Evolutionary conservation across 2,113 vertebrate species (phyloP).

Genomic region (Istiophorus platypterus): DNA sequence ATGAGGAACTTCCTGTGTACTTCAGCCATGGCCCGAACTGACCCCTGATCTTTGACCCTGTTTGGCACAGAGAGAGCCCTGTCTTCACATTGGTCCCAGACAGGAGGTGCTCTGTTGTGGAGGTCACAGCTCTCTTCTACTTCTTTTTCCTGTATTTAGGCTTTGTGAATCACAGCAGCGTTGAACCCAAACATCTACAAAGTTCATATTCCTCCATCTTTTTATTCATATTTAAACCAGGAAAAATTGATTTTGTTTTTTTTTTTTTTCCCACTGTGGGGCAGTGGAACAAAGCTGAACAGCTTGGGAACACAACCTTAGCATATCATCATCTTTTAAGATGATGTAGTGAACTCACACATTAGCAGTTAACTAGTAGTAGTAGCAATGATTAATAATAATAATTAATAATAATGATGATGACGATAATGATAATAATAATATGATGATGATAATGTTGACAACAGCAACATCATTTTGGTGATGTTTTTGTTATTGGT

Average conservation of each 20-base stretch:
- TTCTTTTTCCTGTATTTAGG: background rate
- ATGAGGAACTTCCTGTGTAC: constrained; percentile 54
- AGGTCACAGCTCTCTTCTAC: constrained; percentile 4
- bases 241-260: no score
- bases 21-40: constrained; percentile 53
- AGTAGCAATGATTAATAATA: no score
- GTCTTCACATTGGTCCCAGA: constrained; percentile 58
- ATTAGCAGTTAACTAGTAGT: background rate
- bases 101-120: constrained; percentile 66
- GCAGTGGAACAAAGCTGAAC: background rate
- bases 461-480: no score
- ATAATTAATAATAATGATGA: no score
- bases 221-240: background rate
- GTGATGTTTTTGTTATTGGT: background rate
- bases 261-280: no score
- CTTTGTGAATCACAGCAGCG: constrained; percentile 8
- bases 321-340: background rate
- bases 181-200: background rate
- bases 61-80: constrained; percentile 57
- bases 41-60: constrained; percentile 62
- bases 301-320: background rate
- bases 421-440: no score
- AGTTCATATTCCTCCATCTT: background rate
- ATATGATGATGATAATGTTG: background rate
- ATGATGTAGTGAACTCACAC: background rate